Conservation (phyloP, 2,113 vertebrate genomes). For the Suricata suricatta region DNA sequence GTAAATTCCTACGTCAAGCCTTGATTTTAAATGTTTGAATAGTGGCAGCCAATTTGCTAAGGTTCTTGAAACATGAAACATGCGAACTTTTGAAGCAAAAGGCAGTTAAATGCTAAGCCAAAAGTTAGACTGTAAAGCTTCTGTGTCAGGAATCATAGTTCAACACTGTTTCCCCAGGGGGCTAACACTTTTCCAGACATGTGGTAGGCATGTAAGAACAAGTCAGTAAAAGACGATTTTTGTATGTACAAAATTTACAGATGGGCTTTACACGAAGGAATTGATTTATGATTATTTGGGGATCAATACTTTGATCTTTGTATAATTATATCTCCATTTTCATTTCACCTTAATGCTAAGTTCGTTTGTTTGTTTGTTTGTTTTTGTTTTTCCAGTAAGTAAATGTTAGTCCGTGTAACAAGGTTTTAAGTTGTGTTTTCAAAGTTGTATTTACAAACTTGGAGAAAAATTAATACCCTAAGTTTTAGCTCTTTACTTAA, state of each 20-base stretch:
- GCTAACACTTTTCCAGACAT: not conserved
- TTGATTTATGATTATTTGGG: not conserved
- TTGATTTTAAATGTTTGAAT: conserved; percentile 40
- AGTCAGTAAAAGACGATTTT: not conserved
- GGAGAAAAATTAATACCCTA: conserved; percentile 29
- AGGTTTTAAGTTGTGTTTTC: conserved; percentile 45
- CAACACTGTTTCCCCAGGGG: not conserved
- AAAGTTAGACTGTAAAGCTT: not conserved
- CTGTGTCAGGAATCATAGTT: not conserved
- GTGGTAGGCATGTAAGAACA: not conserved
- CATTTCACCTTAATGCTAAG: not conserved
- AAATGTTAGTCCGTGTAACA: not conserved
- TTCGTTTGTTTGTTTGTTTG: not conserved
- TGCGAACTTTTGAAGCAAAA: conserved; percentile 8
- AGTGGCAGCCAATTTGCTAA: not conserved
- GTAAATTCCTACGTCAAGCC: not conserved
- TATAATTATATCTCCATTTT: not conserved
- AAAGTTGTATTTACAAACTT: conserved; percentile 9
- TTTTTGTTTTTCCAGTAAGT: conserved; percentile 14
- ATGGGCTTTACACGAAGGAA: not conserved
- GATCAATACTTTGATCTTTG: not conserved
- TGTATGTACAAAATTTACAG: not conserved
- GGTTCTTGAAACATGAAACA: not conserved
- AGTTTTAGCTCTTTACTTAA: conserved; percentile 37
- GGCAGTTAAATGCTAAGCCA: not conserved